Percentiles rank a stretch among this genome's conserved stretches.
Evolutionary conservation across 2,113 vertebrate genomes (phyloP).

Genomic region (Sinosuthora webbiana): DNA sequence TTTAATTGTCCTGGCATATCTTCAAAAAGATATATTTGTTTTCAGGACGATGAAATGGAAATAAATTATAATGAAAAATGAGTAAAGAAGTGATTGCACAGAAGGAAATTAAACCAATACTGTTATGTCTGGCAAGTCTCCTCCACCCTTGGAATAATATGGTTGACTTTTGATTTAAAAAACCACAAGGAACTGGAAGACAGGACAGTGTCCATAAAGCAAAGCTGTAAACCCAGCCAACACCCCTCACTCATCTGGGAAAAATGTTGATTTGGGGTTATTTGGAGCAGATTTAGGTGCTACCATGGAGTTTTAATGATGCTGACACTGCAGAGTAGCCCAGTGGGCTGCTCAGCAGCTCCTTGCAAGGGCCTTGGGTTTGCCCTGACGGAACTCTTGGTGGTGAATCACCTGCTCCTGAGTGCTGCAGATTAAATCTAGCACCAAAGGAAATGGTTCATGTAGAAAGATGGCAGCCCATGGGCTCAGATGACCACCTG

Average conservation of each 20-base stretch:
- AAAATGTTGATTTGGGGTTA: not conserved
- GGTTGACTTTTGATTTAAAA: not conserved
- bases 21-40: not conserved
- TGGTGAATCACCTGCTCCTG: not conserved
- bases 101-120: not conserved
- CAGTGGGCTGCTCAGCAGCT: not conserved
- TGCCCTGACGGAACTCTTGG: not conserved
- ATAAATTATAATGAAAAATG: constrained; percentile 12
- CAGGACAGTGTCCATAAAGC: not conserved
- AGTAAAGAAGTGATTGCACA: not conserved
- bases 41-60: not conserved
- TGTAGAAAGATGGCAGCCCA: not conserved
- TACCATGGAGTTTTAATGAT: not conserved
- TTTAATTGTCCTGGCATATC: not conserved
- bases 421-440: not conserved
- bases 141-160: not conserved
- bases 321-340: not conserved
- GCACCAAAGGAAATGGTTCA: not conserved
- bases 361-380: not conserved
- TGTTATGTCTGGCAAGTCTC: not conserved
- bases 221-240: not conserved
- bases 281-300: not conserved
- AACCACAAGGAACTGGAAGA: not conserved
- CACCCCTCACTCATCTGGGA: not conserved
- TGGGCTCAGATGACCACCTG: not conserved